Percentiles rank a stretch among this genome's conserved stretches.
These are phyloP conservation scores for Chaetogeoica ovagalla DNA, from an alignment of 2,888 invertebrate genomes.

Conservation along the genomic window DNA sequence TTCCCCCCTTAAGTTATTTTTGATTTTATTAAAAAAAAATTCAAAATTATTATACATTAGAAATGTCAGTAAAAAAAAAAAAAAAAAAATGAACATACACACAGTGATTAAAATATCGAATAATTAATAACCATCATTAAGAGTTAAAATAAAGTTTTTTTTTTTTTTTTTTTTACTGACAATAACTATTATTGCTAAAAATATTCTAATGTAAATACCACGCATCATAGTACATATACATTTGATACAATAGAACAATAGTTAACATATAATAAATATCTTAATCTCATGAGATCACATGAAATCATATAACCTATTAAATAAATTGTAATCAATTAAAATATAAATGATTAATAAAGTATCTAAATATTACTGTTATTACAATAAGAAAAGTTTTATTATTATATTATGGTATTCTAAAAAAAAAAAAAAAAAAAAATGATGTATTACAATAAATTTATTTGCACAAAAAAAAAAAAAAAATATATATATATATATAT, in stretches of 20 bases:
- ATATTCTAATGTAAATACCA: neutral
- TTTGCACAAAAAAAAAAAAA: neutral
- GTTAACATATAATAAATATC: neutral
- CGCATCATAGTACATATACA: neutral
- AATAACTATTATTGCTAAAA: too few species aligned
- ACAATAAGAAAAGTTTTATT: neutral
- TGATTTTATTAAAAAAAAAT: too few species aligned
- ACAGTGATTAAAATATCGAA: too few species aligned
- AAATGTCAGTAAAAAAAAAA: too few species aligned
- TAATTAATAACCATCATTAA: too few species aligned
- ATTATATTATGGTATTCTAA: neutral
- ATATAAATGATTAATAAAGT: neutral
- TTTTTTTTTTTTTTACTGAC: too few species aligned
- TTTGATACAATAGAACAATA: neutral
- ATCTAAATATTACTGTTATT: too few species aligned
- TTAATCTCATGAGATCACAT: conserved; percentile 37
- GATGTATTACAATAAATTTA: neutral
- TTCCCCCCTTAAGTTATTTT: too few species aligned
- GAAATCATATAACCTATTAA: conserved; percentile 5
- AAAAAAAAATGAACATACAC: too few species aligned
- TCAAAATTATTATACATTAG: too few species aligned
- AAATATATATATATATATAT: neutral
- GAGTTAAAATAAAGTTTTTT: too few species aligned
- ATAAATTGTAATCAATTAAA: neutral
- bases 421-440: conserved; percentile 7